Percentiles rank a stretch among this genome's conserved stretches.
These are phyloP conservation scores for Trichoplusia ni DNA, from an alignment of 1,140 invertebrate genomes.

Conservation along the genomic window DNA sequence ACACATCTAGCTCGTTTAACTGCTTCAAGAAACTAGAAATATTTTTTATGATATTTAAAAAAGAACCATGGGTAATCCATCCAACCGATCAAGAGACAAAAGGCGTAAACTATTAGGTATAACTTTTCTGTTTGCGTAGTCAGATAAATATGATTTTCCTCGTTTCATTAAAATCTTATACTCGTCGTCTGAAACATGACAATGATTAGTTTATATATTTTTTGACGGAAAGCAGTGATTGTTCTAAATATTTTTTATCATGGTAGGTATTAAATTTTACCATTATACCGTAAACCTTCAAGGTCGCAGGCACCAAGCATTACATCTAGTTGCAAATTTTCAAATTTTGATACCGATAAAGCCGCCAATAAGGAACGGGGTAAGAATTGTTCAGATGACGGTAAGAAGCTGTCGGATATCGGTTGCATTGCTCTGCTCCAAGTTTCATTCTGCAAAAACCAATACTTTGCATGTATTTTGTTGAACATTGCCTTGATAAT, in stretches of 20 bases:
- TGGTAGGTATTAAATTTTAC: too few relatives aligned
- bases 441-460: conserved; percentile 75
- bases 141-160: conserved; percentile 39
- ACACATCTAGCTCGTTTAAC: background rate
- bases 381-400: conserved; percentile 81
- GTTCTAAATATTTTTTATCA: too few relatives aligned
- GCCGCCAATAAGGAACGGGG: conserved; percentile 76
- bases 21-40: background rate
- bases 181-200: conserved; percentile 43
- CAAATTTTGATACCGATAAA: conserved; percentile 69
- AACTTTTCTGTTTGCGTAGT: conserved; percentile 44
- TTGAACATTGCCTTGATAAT: too few relatives aligned
- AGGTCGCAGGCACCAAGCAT: conserved; percentile 84
- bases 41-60: background rate
- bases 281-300: conserved; percentile 82
- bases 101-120: conserved; percentile 54
- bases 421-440: conserved; percentile 82
- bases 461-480: background rate
- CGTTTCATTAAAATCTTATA: conserved; percentile 46
- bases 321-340: conserved; percentile 77
- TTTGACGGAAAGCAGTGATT: too few relatives aligned
- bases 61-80: conserved; percentile 45
- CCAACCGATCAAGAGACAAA: conserved; percentile 47
- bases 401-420: conserved; percentile 82
- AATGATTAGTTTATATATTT: background rate